Base-by-base conservation (phyloP, 2,888 invertebrate species). In the Boloria euphrosyne region DNA sequence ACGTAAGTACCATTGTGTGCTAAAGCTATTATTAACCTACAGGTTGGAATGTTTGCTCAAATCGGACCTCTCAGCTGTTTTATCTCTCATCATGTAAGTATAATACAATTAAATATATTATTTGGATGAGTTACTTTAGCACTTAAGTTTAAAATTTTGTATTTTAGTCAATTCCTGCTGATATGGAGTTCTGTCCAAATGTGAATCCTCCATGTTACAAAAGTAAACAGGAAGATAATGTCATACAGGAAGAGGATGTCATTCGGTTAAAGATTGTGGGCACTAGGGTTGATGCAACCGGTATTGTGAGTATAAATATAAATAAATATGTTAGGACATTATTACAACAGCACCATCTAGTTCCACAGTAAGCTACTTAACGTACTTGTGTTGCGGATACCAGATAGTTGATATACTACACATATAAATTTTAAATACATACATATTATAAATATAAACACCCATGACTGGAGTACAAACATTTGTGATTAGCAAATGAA, bases 181-280 rank as follows among this genome's bases (percentile, higher is more conserved):
- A 99, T 85, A 99, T 99, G 98, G 98, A 99, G 84, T 99, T 99
- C 89, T 99, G 99, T 86, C 98, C 99, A 0, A 98, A 98, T 85
- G 96, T 98, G 44, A 98, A 97, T 85, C 99, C 99, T 16, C 98
- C 98, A 0, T 99, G 99, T 84, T 99, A 99, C 85, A 99, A 99
- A 91, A 98, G 98, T 18, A 98, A 98, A 92, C 98, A 99, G 88
- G 99, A 99, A 94, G 98, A 98, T 88, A 96, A 98, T 67, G 97
- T 98, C 5, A 99, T 99, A 78, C 97, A 98, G 81, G 97, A 97
- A 68, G 99, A 99, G 87, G 98, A 99, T 89, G 98, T 98, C 86
- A 99, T 99, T 78, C 93, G 99, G 85, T 92, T 99, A 67, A 99
- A 99, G 93, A 98, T 99, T 81, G 99, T 99, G 43, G 99, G 99